These are phyloP conservation scores for Linnaemya tessellans DNA, from an alignment of 2,888 invertebrate genomes.

Conservation along the genomic window DNA sequence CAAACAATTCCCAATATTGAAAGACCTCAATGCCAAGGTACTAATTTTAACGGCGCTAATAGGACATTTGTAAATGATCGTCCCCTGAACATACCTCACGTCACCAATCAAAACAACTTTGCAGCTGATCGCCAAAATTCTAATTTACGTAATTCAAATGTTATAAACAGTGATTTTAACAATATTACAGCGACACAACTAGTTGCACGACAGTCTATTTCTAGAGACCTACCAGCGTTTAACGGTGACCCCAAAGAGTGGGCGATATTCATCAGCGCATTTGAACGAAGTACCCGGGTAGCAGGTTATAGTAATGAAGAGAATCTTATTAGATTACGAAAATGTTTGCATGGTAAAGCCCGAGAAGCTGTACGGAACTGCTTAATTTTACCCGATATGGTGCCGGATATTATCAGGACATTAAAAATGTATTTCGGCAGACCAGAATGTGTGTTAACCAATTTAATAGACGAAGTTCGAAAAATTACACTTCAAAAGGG, in stretches of 20 bases:
- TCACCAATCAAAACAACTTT: no score
- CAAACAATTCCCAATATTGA: not conserved
- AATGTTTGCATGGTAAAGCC: conserved; percentile 24
- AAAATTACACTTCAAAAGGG: no score
- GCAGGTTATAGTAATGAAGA: conserved; percentile 34
- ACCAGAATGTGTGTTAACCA: conserved; percentile 31
- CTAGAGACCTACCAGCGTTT: conserved; percentile 3
- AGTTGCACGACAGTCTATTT: not conserved
- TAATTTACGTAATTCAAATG: not conserved
- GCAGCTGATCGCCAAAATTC: no score
- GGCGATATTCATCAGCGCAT: conserved; percentile 19
- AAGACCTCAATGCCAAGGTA: no score
- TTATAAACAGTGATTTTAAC: not conserved
- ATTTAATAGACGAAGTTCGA: conserved; percentile 21
- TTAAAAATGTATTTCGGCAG: conserved; percentile 45
- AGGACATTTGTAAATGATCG: no score
- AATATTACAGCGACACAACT: conserved; percentile 4
- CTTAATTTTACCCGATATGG: conserved; percentile 33
- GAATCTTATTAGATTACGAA: conserved; percentile 43
- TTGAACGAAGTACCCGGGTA: conserved; percentile 2
- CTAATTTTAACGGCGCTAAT: no score
- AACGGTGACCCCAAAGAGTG: conserved; percentile 23
- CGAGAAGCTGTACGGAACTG: conserved; percentile 18
- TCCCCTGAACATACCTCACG: no score
- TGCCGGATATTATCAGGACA: conserved; percentile 45